Conservation (phyloP, 2,113 vertebrate genomes). For the Anser cygnoides region DNA sequence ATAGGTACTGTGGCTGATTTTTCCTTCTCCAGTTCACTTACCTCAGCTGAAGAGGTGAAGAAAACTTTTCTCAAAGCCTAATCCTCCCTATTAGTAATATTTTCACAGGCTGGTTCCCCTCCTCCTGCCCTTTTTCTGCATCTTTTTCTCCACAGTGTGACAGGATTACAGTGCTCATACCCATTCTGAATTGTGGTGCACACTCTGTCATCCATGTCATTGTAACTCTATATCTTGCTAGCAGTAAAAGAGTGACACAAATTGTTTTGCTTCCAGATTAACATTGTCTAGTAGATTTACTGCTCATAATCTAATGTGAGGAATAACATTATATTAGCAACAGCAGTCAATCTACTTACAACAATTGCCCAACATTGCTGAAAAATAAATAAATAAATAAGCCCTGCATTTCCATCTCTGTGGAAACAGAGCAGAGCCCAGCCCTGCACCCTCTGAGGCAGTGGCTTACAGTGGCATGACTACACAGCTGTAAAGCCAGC, state of each 20-base stretch:
- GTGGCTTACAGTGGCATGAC: not conserved
- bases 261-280: constrained; percentile 46
- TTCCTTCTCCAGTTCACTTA: not conserved
- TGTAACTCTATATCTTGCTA: constrained; percentile 32
- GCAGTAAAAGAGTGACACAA: constrained; percentile 44
- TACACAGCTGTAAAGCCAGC: not conserved
- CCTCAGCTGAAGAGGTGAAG: not conserved
- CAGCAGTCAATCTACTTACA: constrained; percentile 16
- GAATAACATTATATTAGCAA: constrained; percentile 25
- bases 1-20: not conserved
- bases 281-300: constrained; percentile 49
- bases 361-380: not conserved
- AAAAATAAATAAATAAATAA: not conserved
- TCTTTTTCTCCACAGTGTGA: not conserved
- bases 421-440: not conserved
- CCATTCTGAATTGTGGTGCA: not conserved
- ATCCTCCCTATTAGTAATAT: not conserved
- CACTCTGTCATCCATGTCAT: not conserved
- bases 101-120: not conserved
- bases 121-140: not conserved
- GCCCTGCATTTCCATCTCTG: not conserved
- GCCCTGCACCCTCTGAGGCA: not conserved
- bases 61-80: not conserved
- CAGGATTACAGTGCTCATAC: not conserved
- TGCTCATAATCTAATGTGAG: constrained; percentile 25